Conservation (phyloP, 2,113 vertebrate genomes). For the Ctenomys sociabilis region DNA sequence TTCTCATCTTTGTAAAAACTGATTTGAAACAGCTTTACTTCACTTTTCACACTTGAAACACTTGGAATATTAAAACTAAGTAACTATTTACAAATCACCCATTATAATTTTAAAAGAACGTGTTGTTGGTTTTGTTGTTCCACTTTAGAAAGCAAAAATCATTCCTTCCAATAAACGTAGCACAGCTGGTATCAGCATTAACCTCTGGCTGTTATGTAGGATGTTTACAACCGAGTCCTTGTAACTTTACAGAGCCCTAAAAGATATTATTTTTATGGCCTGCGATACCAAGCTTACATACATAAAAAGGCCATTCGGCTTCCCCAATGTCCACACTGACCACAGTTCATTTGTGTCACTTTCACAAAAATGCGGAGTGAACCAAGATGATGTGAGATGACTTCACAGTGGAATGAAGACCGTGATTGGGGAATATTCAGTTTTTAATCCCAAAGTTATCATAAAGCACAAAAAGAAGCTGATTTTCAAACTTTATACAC, state of each 20-base stretch:
- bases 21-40: conserved; percentile 76
- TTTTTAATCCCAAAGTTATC: conserved; percentile 65
- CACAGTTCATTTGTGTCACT: neutral
- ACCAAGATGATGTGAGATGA: conserved; percentile 9
- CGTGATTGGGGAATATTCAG: conserved; percentile 25
- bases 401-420: conserved; percentile 38
- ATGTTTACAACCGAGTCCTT: conserved; percentile 31
- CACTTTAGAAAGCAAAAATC: conserved; percentile 14
- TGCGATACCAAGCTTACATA: conserved; percentile 46
- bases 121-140: conserved; percentile 30
- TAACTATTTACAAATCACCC: conserved; percentile 81
- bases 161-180: neutral
- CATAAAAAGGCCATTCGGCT: conserved; percentile 13
- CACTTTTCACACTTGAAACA: conserved; percentile 79
- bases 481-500: conserved; percentile 80
- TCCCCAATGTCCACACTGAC: neutral
- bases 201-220: conserved; percentile 53
- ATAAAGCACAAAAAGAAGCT: conserved; percentile 80
- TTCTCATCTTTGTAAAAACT: conserved; percentile 58
- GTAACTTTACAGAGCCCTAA: conserved; percentile 63
- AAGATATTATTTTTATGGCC: conserved; percentile 65
- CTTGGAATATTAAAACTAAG: conserved; percentile 74
- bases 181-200: conserved; percentile 62
- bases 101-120: conserved; percentile 70
- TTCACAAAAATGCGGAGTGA: conserved; percentile 43